Evolutionary conservation across 1,140 invertebrate genomes (phyloP).

Genomic region (Drosophila virilis): DNA sequence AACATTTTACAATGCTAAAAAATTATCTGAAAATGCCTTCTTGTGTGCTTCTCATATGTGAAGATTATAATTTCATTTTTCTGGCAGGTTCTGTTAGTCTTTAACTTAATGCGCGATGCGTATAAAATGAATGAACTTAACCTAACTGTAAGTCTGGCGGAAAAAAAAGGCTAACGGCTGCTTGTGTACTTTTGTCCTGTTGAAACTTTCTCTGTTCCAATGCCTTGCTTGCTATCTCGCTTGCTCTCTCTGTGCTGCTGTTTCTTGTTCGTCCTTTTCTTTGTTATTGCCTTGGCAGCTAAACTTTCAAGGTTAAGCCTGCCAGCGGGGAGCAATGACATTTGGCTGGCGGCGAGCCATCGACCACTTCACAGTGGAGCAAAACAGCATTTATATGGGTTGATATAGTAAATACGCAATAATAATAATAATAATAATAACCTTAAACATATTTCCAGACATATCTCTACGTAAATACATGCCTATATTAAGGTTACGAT

Average conservation of each 20-base stretch:
- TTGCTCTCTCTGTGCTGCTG: neutral
- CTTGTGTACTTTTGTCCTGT: neutral
- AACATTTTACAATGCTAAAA: no score
- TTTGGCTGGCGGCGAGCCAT: constrained; percentile 50
- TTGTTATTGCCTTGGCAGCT: constrained; percentile 37
- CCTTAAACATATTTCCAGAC: no score
- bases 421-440: no score
- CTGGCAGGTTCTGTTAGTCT: no score
- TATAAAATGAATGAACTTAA: neutral
- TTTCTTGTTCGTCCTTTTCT: constrained; percentile 38
- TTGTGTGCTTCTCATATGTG: no score
- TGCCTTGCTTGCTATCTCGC: neutral
- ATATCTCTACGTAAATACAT: neutral
- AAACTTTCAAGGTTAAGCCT: constrained; percentile 77
- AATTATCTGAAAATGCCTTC: no score
- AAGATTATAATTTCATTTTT: no score
- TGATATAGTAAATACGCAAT: neutral
- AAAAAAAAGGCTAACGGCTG: constrained; percentile 27
- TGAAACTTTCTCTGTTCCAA: constrained; percentile 13
- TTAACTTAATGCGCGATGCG: no score
- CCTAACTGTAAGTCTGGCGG: constrained; percentile 3
- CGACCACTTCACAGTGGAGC: constrained; percentile 38
- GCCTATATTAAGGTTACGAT: neutral
- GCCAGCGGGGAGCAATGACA: constrained; percentile 69
- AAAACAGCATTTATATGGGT: neutral